phyloP scores from a whole-genome alignment of 2,888 invertebrate species.

The Eudemis profundana region DNA sequence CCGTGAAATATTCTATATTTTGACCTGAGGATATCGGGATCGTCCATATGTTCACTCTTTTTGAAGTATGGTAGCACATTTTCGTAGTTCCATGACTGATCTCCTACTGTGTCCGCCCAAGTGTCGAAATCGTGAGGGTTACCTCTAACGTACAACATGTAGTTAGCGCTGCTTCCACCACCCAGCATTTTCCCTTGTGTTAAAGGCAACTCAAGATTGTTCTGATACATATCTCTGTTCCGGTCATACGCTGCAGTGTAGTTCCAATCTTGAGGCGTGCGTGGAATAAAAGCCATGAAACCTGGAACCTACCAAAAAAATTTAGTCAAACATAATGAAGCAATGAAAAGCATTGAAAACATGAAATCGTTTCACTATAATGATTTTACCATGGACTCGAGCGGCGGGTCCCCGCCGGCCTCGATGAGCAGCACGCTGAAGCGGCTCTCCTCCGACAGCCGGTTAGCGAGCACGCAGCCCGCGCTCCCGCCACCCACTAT shows the following conservation, averaged over 20 bases:
- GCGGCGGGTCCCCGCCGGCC: neutral
- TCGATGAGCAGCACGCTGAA: constrained; percentile 2
- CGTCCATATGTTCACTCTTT: constrained; percentile 52
- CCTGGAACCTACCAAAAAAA: constrained; percentile 10
- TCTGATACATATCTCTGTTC: constrained; percentile 43
- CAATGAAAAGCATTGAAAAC: no score
- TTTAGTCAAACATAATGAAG: no score
- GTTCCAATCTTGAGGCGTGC: constrained; percentile 48
- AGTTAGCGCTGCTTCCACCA: constrained; percentile 51
- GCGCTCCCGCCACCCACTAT: constrained; percentile 15
- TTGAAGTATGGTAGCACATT: constrained; percentile 51
- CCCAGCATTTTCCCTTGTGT: constrained; percentile 51
- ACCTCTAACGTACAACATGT: constrained; percentile 52
- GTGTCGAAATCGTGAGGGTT: constrained; percentile 49
- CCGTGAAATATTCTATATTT: constrained; percentile 57
- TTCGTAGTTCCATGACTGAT: constrained; percentile 50
- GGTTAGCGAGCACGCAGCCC: constrained; percentile 24
- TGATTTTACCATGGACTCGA: neutral
- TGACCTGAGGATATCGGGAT: constrained; percentile 48
- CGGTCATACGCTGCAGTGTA: constrained; percentile 47
- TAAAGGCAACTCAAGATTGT: constrained; percentile 39
- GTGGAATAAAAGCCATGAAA: neutral
- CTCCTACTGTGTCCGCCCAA: constrained; percentile 51
- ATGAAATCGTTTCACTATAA: neutral
- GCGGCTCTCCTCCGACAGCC: neutral